Base-by-base conservation (phyloP, 2,797 vertebrate genomes). In the Balearica regulorum region DNA sequence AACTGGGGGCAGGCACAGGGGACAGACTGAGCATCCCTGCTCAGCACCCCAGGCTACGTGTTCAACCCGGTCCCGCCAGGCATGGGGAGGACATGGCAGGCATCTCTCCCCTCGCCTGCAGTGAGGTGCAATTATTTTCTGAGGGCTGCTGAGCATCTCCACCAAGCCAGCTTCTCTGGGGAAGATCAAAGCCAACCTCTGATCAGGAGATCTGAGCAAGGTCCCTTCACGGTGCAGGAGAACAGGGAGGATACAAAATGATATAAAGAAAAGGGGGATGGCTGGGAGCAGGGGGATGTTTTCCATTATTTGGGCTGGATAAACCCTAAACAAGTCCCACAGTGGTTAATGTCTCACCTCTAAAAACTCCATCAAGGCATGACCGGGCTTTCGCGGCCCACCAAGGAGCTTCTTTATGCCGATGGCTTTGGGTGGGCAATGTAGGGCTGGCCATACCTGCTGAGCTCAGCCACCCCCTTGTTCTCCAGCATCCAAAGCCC, bases 291-390 rank as follows among this genome's bases (percentile, higher is more conserved):
- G 58, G 20, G 69, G 43, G 46, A 94, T 81, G 22, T 35, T 81
- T 83, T 58, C 48, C 51, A 18, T 86, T 15, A 12, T 0, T 31
- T 16, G 24, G 29, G 43, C 2, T 39, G 78, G 76, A 46, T 15
- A 80, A 83, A 49, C 25, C 43, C 73, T 14, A 49, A 80, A 65
- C 35, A 65, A 87, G 20, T 5, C 54, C 35, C 0, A 0, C 44
- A 31, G 58, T 43, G 18, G 16, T 24, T 13, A 2, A 10, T 7
- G 29, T 22, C 31, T 81, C 87, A 22, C 22, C 31, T 51, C 5
- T 5, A 3, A 7, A 0, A 4, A 1, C 31, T 43, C 28, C 4
- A n/a, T 3, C 19, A 21, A 0, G 3, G 16, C 1, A 25, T 2
- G 22, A 54, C 21, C 0, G 9, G 58, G 75, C 29, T 66, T 69